Conservation (phyloP, 2,888 invertebrate species). For the Thecocarcelia acutangulata region DNA sequence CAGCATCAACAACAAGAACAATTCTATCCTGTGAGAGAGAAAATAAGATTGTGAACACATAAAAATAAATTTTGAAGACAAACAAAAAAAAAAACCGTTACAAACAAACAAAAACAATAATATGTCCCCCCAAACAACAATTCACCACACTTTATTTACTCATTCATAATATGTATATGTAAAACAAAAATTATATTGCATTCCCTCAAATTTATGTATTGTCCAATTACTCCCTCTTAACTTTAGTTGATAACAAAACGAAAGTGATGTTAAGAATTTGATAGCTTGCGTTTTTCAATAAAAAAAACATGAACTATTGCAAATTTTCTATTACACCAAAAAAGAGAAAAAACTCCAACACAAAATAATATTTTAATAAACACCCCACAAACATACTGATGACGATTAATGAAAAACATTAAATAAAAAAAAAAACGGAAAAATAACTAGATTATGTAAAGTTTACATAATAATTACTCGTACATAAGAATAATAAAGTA, state of each 20-base stretch:
- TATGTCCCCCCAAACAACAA: neutral
- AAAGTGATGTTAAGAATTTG: too few species aligned
- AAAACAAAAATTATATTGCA: too few species aligned
- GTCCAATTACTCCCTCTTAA: too few species aligned
- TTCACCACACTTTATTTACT: neutral
- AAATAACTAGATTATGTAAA: slow-evolving; percentile 71
- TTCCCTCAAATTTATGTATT: too few species aligned
- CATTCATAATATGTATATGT: neutral
- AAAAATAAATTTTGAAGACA: slow-evolving; percentile 61
- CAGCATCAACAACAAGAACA: slow-evolving; percentile 54
- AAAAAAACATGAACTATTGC: too few species aligned
- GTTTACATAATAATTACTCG: slow-evolving; percentile 60
- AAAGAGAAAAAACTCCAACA: slow-evolving; percentile 32
- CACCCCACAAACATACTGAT: slow-evolving; percentile 33
- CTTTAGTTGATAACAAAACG: too few species aligned
- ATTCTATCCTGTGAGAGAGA: slow-evolving; percentile 77
- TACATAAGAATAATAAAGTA: slow-evolving; percentile 60
- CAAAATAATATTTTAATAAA: slow-evolving; percentile 46
- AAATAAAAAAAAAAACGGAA: slow-evolving; percentile 63
- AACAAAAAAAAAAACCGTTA: slow-evolving; percentile 54
- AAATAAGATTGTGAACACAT: slow-evolving; percentile 79
- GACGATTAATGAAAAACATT: slow-evolving; percentile 38
- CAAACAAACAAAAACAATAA: slow-evolving; percentile 30
- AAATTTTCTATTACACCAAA: too few species aligned
- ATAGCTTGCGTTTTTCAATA: too few species aligned